A percentile compares a stretch with the other conserved stretches of the same genome.
Evolutionary conservation across 1,140 invertebrate species (phyloP).

Genomic region (Euschistus heros): DNA sequence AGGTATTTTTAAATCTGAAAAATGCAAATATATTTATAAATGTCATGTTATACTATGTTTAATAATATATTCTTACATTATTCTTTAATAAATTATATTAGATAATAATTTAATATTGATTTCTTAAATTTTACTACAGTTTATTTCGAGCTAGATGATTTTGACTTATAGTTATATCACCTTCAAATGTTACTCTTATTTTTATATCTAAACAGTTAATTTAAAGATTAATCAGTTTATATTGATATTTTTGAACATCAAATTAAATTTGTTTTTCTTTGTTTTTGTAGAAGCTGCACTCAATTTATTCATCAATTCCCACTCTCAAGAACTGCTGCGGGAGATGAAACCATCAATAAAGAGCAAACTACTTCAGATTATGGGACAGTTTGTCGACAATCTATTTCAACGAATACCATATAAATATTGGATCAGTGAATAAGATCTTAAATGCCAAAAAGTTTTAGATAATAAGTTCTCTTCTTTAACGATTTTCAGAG

Average conservation of each 20-base stretch:
- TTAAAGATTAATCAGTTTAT: neutral
- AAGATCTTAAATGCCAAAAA: slow-evolving; percentile 23
- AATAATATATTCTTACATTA: too few species aligned
- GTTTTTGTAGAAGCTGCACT: slow-evolving; percentile 58
- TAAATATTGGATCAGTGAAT: slow-evolving; percentile 54
- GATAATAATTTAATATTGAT: too few species aligned
- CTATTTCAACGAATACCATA: slow-evolving; percentile 64
- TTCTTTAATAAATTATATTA: too few species aligned
- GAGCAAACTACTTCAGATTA: slow-evolving; percentile 57
- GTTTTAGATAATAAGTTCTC: neutral
- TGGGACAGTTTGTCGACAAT: slow-evolving; percentile 60
- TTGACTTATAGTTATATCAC: too few species aligned
- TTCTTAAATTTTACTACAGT: too few species aligned
- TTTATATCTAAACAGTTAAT: neutral
- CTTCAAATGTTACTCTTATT: neutral
- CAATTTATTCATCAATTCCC: slow-evolving; percentile 76
- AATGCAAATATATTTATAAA: too few species aligned
- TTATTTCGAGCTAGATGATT: too few species aligned
- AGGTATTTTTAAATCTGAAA: neutral
- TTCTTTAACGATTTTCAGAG: neutral
- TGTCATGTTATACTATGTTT: too few species aligned
- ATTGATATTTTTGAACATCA: too few species aligned
- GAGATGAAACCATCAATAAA: slow-evolving; percentile 78
- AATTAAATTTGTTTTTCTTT: slow-evolving; percentile 23
- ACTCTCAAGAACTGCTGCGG: slow-evolving; percentile 65